These are phyloP conservation scores for Piaya cayana DNA, from an alignment of 2,113 vertebrate species.

Conservation along the genomic window DNA sequence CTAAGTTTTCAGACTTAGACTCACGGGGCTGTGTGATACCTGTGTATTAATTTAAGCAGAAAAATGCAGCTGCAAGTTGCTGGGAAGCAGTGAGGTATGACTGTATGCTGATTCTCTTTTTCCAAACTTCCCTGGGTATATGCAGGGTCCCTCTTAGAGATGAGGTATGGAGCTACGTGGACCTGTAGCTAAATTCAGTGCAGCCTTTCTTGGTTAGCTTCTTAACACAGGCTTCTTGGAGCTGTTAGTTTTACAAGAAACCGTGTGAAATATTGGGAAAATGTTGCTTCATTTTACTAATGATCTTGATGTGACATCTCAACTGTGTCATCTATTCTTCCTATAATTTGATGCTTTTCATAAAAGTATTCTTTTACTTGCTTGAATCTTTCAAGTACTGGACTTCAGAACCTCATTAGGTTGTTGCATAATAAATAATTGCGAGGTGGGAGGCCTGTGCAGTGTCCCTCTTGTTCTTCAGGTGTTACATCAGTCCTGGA, in stretches of 20 bases:
- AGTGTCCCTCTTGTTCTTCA: not conserved
- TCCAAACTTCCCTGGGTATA: not conserved
- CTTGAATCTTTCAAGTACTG: not conserved
- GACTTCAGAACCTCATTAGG: not conserved
- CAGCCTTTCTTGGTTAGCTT: not conserved
- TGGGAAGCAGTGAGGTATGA: not conserved
- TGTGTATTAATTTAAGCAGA: not conserved
- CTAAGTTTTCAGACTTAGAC: not conserved
- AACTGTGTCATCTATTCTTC: not conserved
- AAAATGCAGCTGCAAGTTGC: not conserved
- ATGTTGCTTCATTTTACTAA: not conserved
- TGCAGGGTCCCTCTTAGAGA: not conserved
- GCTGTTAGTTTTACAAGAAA: not conserved
- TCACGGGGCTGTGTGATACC: not conserved
- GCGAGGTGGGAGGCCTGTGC: not conserved
- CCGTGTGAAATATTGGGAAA: not conserved
- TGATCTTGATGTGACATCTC: not conserved
- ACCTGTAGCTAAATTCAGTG: not conserved
- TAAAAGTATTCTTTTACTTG: not conserved
- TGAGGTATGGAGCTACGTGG: not conserved
- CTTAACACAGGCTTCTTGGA: not conserved
- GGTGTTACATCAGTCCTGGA: constrained; percentile 5
- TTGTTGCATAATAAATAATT: not conserved
- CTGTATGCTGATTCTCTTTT: not conserved
- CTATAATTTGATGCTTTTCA: not conserved